Percentiles rank a stretch among this genome's conserved stretches.
phyloP scores from a whole-genome alignment of 37 sponge, comb jelly and placozoan genomes.

The Crambe crambe region DNA sequence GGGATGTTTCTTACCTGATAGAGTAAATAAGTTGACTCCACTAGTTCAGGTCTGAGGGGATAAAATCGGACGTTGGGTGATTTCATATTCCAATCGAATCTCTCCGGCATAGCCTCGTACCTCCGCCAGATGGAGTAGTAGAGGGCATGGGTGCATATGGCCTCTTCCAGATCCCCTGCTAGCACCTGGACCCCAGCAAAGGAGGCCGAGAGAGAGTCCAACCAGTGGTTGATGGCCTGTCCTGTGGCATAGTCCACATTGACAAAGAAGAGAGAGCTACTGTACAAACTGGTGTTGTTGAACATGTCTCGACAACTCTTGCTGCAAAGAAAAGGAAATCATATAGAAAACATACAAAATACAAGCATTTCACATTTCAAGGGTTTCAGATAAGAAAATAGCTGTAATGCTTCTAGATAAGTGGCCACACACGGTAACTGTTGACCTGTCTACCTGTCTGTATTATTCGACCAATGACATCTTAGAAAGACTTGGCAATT shows the following conservation, averaged over 20 bases:
- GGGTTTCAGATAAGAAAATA: no score
- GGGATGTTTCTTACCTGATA: constrained; percentile 66
- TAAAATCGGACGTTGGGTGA: constrained; percentile 83
- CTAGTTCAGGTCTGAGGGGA: constrained; percentile 95
- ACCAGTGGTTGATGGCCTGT: constrained; percentile 78
- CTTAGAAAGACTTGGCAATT: no score
- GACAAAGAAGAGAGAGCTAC: constrained; percentile 51
- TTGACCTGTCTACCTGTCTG: no score
- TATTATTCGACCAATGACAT: no score
- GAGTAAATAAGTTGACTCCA: constrained; percentile 94
- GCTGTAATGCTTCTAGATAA: no score
- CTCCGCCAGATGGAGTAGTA: constrained; percentile 92
- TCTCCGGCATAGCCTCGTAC: constrained; percentile 91
- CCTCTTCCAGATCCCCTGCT: constrained; percentile 92
- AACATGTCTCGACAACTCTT: constrained; percentile 50
- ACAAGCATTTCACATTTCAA: no score
- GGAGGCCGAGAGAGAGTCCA: constrained; percentile 92
- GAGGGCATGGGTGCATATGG: constrained; percentile 94
- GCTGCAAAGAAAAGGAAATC: constrained; percentile 17
- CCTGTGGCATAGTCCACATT: constrained; percentile 94
- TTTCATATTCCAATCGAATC: constrained; percentile 83
- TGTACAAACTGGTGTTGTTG: neutral
- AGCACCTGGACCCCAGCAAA: constrained; percentile 90
- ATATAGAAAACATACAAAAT: neutral
- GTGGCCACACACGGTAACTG: no score